A percentile compares a stretch with the other conserved stretches of the same genome.
phyloP scores from a whole-genome alignment of 2,888 invertebrate species.

The Drosophila buzzatii region DNA sequence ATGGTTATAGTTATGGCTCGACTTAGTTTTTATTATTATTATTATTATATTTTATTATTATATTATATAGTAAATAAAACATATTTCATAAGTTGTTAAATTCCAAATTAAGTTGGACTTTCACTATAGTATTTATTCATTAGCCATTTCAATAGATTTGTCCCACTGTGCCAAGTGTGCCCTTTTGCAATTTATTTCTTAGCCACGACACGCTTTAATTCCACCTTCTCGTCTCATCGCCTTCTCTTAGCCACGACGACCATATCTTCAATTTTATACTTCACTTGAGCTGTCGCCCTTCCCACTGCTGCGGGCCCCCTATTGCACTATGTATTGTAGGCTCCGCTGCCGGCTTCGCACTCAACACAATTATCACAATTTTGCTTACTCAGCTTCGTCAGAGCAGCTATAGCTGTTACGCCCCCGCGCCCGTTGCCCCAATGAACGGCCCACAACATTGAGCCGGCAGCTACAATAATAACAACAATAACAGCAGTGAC shows the following conservation, averaged over 20 bases:
- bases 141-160: background rate
- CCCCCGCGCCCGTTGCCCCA: slow-evolving; percentile 43
- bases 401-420: slow-evolving; percentile 41
- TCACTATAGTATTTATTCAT: background rate
- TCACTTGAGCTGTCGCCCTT: slow-evolving; percentile 37
- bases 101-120: background rate
- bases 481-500: slow-evolving; percentile 17
- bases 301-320: slow-evolving; percentile 17
- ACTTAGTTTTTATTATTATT: background rate
- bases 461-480: slow-evolving; percentile 60
- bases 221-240: slow-evolving; percentile 38
- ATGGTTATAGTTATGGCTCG: background rate
- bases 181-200: slow-evolving; percentile 65
- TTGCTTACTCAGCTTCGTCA: slow-evolving; percentile 79
- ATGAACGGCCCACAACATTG: slow-evolving; percentile 48
- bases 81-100: no score
- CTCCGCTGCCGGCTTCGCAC: slow-evolving; percentile 57
- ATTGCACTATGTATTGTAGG: slow-evolving; percentile 32
- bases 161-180: slow-evolving; percentile 56
- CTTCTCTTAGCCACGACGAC: slow-evolving; percentile 24
- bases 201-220: slow-evolving; percentile 72
- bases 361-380: slow-evolving; percentile 80
- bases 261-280: slow-evolving; percentile 72
- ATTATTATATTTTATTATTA: no score
- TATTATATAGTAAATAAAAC: no score